phyloP scores from a whole-genome alignment of 2,113 vertebrate species.

The Leptocoma aspasia region DNA sequence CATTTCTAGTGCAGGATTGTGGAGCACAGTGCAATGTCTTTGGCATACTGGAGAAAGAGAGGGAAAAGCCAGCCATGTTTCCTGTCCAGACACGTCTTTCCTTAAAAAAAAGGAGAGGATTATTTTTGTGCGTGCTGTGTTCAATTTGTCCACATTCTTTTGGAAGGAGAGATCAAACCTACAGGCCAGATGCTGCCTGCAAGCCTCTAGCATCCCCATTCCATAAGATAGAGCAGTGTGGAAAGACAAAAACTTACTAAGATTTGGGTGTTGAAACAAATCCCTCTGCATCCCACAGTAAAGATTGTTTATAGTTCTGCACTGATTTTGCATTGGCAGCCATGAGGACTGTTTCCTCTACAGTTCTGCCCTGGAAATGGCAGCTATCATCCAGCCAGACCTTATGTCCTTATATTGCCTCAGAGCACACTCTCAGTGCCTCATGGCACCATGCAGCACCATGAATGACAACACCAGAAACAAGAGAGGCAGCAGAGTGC shows the following conservation, averaged over 20 bases:
- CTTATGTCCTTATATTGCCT: neutral
- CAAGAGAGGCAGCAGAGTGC: neutral
- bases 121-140: neutral
- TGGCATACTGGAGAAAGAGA: neutral
- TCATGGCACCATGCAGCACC: neutral
- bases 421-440: neutral
- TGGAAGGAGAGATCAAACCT: neutral
- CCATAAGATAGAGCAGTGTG: neutral
- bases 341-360: neutral
- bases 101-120: neutral
- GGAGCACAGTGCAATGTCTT: neutral
- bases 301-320: neutral
- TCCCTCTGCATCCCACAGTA: neutral
- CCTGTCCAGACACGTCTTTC: neutral
- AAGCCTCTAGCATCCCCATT: neutral
- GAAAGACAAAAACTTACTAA: neutral
- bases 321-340: neutral
- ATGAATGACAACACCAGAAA: neutral
- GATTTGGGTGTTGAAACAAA: neutral
- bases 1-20: neutral
- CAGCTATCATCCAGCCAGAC: neutral
- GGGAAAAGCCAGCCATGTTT: neutral
- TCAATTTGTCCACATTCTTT: neutral
- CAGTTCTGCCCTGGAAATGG: neutral
- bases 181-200: neutral